Conservation (phyloP, 2,888 invertebrate species). For the Suillia variegata region DNA sequence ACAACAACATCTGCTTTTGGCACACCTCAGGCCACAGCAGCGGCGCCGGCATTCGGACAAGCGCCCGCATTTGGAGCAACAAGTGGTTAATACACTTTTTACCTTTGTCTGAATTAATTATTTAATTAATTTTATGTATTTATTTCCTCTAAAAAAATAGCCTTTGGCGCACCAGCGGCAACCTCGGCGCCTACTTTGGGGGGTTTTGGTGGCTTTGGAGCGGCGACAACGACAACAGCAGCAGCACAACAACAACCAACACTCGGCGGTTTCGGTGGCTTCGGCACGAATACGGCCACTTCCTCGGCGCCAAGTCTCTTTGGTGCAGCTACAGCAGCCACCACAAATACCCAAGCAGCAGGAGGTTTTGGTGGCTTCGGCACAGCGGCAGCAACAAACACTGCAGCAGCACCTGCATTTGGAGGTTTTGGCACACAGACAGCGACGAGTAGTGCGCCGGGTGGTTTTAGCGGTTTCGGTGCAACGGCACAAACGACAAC, state of each 20-base stretch:
- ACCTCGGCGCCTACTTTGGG: constrained; percentile 44
- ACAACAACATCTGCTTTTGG: constrained; percentile 40
- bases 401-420: constrained; percentile 60
- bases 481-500: constrained; percentile 56
- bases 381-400: constrained; percentile 38
- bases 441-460: constrained; percentile 36
- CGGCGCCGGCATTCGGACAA: constrained; percentile 40
- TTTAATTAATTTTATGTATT: too few species aligned
- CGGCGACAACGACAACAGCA: constrained; percentile 40
- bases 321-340: constrained; percentile 31
- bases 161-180: constrained; percentile 40
- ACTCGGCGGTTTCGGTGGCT: constrained; percentile 49
- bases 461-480: constrained; percentile 54
- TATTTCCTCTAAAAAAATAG: constrained; percentile 24
- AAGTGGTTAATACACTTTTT: constrained; percentile 14
- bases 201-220: constrained; percentile 39
- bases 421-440: constrained; percentile 56
- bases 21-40: constrained; percentile 42
- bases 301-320: constrained; percentile 43
- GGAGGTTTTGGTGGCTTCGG: constrained; percentile 57
- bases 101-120: too few species aligned
- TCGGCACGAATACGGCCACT: constrained; percentile 36
- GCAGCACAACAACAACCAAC: constrained; percentile 40
- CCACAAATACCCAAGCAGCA: constrained; percentile 26
- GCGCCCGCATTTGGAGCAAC: constrained; percentile 32